Conservation (phyloP, 2,888 invertebrate genomes). For the Sphaerophoria taeniata region DNA sequence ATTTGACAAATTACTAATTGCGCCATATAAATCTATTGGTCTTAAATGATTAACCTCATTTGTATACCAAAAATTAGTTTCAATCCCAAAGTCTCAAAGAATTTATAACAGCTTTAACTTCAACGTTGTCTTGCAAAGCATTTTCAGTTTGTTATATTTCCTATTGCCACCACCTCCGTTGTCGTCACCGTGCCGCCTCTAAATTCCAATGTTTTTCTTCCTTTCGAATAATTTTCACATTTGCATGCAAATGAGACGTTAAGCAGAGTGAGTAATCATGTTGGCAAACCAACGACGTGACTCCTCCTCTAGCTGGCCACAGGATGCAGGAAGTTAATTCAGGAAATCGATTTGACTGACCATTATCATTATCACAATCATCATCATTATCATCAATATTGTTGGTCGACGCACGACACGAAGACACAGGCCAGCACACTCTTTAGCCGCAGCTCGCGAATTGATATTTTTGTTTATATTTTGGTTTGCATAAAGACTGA, state of each 20-base stretch:
- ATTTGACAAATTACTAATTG: too few species aligned
- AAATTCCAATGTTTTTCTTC: constrained; percentile 16
- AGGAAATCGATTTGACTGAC: constrained; percentile 46
- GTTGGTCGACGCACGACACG: background rate
- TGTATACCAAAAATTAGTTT: too few species aligned
- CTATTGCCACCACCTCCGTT: too few species aligned
- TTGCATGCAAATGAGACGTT: constrained; percentile 54
- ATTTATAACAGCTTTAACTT: background rate
- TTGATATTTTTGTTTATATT: constrained; percentile 9
- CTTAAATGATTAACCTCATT: too few species aligned
- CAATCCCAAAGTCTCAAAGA: too few species aligned
- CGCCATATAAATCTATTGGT: too few species aligned
- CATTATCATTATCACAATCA: constrained; percentile 13
- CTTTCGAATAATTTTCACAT: constrained; percentile 32
- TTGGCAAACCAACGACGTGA: constrained; percentile 43
- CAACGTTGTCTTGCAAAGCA: background rate
- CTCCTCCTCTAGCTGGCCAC: constrained; percentile 10
- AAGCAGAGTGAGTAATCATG: constrained; percentile 34
- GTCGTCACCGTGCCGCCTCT: too few species aligned
- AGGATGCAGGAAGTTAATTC: constrained; percentile 64
- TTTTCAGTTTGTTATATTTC: background rate
- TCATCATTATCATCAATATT: background rate
- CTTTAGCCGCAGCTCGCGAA: constrained; percentile 2
- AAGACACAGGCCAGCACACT: background rate
- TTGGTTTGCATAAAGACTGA: background rate